These are phyloP conservation scores for Lampropteryx suffumata DNA, from an alignment of 2,888 invertebrate species.

Conservation along the genomic window DNA sequence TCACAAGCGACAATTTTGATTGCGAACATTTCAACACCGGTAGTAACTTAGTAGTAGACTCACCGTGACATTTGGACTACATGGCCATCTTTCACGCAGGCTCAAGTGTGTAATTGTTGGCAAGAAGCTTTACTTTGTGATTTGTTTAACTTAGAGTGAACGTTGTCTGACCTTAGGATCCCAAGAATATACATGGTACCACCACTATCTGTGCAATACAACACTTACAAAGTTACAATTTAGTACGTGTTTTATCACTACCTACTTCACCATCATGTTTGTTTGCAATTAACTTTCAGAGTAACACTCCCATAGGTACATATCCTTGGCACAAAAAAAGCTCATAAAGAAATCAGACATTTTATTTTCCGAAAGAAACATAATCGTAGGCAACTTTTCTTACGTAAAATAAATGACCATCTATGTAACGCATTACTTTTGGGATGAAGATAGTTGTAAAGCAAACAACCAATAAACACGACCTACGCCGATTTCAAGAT, in stretches of 20 bases:
- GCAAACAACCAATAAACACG: slow-evolving; percentile 65
- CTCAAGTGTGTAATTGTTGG: slow-evolving; percentile 33
- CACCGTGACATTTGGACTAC: slow-evolving; percentile 30
- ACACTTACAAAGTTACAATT: slow-evolving; percentile 26
- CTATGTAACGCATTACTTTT: slow-evolving; percentile 36
- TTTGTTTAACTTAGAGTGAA: slow-evolving; percentile 29
- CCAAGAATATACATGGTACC: slow-evolving; percentile 2
- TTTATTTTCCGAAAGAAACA: slow-evolving; percentile 34
- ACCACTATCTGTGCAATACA: not conserved
- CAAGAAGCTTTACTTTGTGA: slow-evolving; percentile 29
- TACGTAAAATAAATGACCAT: slow-evolving; percentile 30
- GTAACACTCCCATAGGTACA: slow-evolving; percentile 23
- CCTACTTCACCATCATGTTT: slow-evolving; percentile 30
- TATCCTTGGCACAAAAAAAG: slow-evolving; percentile 39
- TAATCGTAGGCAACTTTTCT: slow-evolving; percentile 21
- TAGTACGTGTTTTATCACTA: slow-evolving; percentile 36
- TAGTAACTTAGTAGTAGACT: slow-evolving; percentile 16
- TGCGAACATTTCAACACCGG: slow-evolving; percentile 22
- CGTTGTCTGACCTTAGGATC: slow-evolving; percentile 19
- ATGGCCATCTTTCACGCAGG: slow-evolving; percentile 24
- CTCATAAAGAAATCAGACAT: slow-evolving; percentile 23
- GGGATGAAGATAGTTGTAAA: slow-evolving; percentile 42
- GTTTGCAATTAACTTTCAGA: slow-evolving; percentile 37
- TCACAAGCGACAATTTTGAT: slow-evolving; percentile 6
- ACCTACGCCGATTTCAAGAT: slow-evolving; percentile 75